Evolutionary conservation across 2,888 invertebrate genomes (phyloP), one percentile per base, ranked within the genome.

Genomic region (Cephus pygmeus): DNA sequence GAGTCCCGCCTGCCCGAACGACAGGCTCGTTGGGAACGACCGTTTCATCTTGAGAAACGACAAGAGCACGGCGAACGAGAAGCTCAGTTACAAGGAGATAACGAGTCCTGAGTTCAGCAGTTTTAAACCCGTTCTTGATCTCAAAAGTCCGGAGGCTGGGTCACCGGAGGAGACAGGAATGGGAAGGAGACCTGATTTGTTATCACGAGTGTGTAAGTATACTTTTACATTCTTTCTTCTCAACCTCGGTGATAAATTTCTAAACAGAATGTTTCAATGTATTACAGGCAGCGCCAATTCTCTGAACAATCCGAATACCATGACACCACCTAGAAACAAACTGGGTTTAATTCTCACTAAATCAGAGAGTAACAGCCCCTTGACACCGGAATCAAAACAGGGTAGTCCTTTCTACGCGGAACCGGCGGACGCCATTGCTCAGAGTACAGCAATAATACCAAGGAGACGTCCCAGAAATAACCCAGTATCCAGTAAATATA

Each of bases 371-470:
- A 91, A 88, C 79, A 91, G 89, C 78, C 91, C 89, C 4, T 84
- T 87, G 82, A 90, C 87, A 2, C 90, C 91, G 1, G 90, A 91
- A 76, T 89, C 90, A 69, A 96, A 96, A 83, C 95, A 96, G 88
- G 95, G 95, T 23, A 97, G 97, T 90, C 97, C 97, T 1, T 97
- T 97, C 88, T 97, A 97, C 89, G 97, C 97, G 3, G 97, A 97
- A 91, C 97, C 97, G 36, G 97, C 97, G 15, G 97, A 97, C 92
- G 95, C 97, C 35, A 93, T 97, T 78, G 94, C 94, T 87, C 94
- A 94, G 88, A 84, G 75, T 33, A 84, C 82, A 30, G 87, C 87
- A 4, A 85, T 90, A 36, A 85, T 87, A 30, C 85, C 90, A 9
- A 86, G 90, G 73, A 87, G 90, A 81, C 85, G 85, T 76, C 85